Percentiles rank a stretch among this genome's conserved stretches.
phyloP scores from a whole-genome alignment of 1,140 invertebrate species.

The Adoxophyes honmai region DNA sequence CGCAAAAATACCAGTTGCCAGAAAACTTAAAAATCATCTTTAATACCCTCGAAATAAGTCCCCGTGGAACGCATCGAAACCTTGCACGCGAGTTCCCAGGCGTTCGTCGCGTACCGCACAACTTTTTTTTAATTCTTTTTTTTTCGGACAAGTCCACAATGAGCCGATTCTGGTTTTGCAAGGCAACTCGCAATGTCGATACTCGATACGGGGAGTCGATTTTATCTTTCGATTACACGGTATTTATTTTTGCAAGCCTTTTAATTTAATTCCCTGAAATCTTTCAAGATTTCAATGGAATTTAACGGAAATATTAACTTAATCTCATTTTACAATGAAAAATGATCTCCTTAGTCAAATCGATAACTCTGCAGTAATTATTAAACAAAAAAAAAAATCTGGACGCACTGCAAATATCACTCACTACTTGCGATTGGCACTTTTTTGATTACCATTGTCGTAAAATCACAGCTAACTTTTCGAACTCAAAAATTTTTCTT shows the following conservation, averaged over 20 bases:
- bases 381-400: no score
- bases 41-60: slow-evolving; percentile 43
- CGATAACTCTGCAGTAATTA: no score
- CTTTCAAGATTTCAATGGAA: no score
- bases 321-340: no score
- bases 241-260: slow-evolving; percentile 1
- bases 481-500: no score
- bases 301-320: no score
- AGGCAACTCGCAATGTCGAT: slow-evolving; percentile 62
- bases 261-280: background rate
- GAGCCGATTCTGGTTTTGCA: slow-evolving; percentile 73
- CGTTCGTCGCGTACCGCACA: slow-evolving; percentile 57
- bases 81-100: slow-evolving; percentile 61
- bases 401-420: no score
- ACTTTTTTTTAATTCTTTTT: slow-evolving; percentile 53
- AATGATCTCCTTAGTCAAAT: no score
- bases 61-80: slow-evolving; percentile 43
- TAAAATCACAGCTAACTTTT: no score
- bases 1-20: slow-evolving; percentile 40
- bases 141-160: slow-evolving; percentile 68
- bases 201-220: slow-evolving; percentile 25
- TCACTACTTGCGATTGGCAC: no score
- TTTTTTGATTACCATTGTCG: no score
- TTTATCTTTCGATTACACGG: slow-evolving; percentile 14
- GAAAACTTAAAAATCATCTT: slow-evolving; percentile 42